These are phyloP conservation scores for Phoebastria nigripes DNA, from an alignment of 2,797 vertebrate genomes.

Conservation along the genomic window DNA sequence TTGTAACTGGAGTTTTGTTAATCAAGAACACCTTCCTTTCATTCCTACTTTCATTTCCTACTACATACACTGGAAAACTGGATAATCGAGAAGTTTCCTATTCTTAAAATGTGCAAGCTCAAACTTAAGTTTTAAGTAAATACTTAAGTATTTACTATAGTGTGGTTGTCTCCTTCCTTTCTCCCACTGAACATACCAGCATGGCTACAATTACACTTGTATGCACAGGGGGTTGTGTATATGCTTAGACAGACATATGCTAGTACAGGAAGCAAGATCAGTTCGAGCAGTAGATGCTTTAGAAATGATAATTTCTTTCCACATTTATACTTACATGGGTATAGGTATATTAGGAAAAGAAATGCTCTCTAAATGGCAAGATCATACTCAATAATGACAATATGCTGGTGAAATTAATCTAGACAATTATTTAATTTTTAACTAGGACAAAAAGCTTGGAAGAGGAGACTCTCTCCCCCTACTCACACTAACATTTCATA, in stretches of 20 bases:
- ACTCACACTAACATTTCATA: neutral
- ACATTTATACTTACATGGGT: neutral
- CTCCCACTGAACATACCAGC: neutral
- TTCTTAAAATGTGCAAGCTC: neutral
- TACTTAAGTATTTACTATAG: neutral
- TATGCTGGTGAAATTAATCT: neutral
- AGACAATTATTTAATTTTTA: neutral
- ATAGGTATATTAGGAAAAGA: neutral
- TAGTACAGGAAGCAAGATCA: neutral
- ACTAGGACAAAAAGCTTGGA: neutral
- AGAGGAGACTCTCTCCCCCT: neutral
- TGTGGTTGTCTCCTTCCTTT: neutral
- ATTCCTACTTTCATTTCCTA: neutral
- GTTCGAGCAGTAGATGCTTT: neutral
- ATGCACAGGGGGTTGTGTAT: neutral
- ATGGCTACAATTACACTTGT: neutral
- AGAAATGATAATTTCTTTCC: neutral
- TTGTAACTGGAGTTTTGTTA: neutral
- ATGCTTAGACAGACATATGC: neutral
- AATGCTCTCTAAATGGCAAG: neutral
- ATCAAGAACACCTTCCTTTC: neutral
- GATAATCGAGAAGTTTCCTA: neutral
- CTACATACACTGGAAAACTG: neutral
- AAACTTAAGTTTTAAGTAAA: neutral
- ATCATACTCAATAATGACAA: neutral